These are phyloP conservation scores for Drosophila lacteicornis DNA, from an alignment of 1,140 invertebrate species.

Conservation along the genomic window DNA sequence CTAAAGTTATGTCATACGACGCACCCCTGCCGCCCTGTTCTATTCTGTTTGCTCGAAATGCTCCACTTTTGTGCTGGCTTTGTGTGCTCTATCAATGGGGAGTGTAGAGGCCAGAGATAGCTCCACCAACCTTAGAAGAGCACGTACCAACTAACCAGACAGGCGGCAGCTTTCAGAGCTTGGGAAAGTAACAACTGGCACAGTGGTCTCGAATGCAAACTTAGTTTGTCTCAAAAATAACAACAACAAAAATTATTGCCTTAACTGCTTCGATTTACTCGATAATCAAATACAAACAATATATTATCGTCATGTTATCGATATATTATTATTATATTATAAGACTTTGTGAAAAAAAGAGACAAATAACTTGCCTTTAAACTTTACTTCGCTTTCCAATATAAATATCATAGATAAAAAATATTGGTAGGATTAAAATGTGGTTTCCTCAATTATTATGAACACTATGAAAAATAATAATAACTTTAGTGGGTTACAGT, in stretches of 20 bases:
- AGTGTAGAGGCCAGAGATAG: slow-evolving; percentile 18
- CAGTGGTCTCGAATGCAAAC: neutral
- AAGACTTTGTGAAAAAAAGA: no score
- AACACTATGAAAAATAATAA: no score
- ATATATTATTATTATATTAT: no score
- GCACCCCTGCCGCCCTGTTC: neutral
- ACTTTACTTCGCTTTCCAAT: no score
- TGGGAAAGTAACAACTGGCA: neutral
- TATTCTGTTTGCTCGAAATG: slow-evolving; percentile 15
- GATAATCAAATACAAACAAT: neutral
- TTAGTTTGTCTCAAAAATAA: neutral
- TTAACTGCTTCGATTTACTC: neutral
- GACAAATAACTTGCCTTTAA: no score
- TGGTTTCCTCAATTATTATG: no score
- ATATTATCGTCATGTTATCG: no score
- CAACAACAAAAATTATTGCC: no score
- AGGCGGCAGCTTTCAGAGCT: neutral
- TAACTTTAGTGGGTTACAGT: no score
- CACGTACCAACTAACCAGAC: slow-evolving; percentile 16
- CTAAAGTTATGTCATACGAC: slow-evolving; percentile 12
- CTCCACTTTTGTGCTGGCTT: slow-evolving; percentile 25
- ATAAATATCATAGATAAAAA: no score
- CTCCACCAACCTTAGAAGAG: neutral
- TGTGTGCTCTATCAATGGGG: slow-evolving; percentile 1
- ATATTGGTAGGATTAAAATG: no score